phyloP scores from a whole-genome alignment of 37 sponge, comb jelly and placozoan genomes.

The Beroe ovata region DNA sequence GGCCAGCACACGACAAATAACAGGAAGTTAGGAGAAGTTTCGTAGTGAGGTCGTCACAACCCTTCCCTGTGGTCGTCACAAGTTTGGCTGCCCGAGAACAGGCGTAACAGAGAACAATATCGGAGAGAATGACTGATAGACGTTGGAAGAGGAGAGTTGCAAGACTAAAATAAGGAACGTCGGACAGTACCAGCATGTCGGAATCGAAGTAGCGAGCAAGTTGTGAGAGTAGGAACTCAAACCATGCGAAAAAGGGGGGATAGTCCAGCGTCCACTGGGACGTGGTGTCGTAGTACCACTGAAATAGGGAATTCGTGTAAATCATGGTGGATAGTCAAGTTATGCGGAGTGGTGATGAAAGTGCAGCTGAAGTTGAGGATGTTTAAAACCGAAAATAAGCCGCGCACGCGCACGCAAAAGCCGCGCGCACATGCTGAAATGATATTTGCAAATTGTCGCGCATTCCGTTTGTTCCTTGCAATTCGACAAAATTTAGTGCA shows the following conservation, averaged over 20 bases:
- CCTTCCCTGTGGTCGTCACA: background rate
- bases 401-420: background rate
- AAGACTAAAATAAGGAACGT: constrained; percentile 72
- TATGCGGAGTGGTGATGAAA: too few species aligned
- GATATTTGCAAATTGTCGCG: background rate
- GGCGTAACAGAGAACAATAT: constrained; percentile 82
- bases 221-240: constrained; percentile 85
- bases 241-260: constrained; percentile 99
- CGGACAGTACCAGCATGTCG: constrained; percentile 74
- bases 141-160: constrained; percentile 88
- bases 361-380: too few species aligned
- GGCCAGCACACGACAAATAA: constrained; percentile 76
- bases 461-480: background rate
- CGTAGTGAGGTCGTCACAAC: background rate
- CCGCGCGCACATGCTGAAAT: background rate
- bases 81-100: background rate
- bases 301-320: too few species aligned
- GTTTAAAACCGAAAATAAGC: too few species aligned
- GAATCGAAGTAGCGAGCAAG: constrained; percentile 84
- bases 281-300: constrained; percentile 73
- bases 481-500: too few species aligned
- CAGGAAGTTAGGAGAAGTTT: constrained; percentile 72
- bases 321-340: too few species aligned
- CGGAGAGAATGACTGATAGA: constrained; percentile 79
- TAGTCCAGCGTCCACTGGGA: constrained; percentile 99